phyloP scores from a whole-genome alignment of 2,888 invertebrate species.

The Rhagonycha fulva region DNA sequence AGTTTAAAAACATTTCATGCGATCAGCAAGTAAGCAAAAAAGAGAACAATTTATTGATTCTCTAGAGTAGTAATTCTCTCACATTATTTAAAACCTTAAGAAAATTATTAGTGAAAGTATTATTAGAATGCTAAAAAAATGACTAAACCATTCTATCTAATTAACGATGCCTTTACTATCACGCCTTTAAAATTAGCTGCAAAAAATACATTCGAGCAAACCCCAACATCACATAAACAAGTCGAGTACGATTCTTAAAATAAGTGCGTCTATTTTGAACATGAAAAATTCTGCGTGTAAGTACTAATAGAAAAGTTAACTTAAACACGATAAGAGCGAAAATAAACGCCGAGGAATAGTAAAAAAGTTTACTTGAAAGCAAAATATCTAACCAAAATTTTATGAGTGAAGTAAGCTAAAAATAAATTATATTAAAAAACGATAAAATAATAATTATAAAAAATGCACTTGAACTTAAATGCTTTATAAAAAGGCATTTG shows the following conservation, averaged over 20 bases:
- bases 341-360: not conserved
- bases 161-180: conserved; percentile 13
- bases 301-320: not conserved
- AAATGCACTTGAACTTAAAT: conserved; percentile 14
- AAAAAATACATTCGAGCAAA: conserved; percentile 18
- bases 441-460: conserved; percentile 3
- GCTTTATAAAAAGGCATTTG: conserved; percentile 17
- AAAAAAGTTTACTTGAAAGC: no score
- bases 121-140: not conserved
- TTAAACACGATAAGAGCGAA: not conserved
- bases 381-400: not conserved
- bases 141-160: not conserved
- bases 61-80: no score
- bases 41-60: no score
- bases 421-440: not conserved
- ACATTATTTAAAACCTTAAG: no score
- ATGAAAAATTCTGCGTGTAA: conserved; percentile 33
- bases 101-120: not conserved
- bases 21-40: not conserved
- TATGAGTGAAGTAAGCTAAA: not conserved
- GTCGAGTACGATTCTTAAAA: conserved; percentile 35
- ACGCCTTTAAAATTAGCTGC: conserved; percentile 24
- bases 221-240: conserved; percentile 17
- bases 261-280: conserved; percentile 37
- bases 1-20: not conserved